phyloP scores from a whole-genome alignment of 1,140 invertebrate species.

The Drosophila pseudoobscura region DNA sequence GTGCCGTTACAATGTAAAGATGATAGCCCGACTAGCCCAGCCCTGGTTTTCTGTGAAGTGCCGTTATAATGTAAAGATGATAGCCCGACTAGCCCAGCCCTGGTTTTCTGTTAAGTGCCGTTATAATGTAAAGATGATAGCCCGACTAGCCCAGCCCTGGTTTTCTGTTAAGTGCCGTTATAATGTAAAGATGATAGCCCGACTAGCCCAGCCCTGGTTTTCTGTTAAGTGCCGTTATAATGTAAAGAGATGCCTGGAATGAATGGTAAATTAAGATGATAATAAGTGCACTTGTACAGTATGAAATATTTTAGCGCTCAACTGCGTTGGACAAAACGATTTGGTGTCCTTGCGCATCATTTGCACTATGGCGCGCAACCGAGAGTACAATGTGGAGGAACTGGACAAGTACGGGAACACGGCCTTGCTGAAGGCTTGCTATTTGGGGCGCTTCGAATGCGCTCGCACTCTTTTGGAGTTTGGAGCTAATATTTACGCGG shows the following conservation, averaged over 20 bases:
- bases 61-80: too few relatives aligned
- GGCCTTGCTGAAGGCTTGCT: conserved; percentile 73
- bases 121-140: too few relatives aligned
- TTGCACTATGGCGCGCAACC: conserved; percentile 47
- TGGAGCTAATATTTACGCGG: conserved; percentile 60
- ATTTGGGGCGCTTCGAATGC: conserved; percentile 58
- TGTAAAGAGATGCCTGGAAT: conserved; percentile 40
- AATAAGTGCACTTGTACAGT: not conserved
- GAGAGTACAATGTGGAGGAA: conserved; percentile 49
- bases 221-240: conserved; percentile 30
- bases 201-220: conserved; percentile 3
- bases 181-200: too few relatives aligned
- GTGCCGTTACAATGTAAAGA: too few relatives aligned
- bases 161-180: too few relatives aligned
- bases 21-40: too few relatives aligned
- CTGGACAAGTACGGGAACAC: conserved; percentile 76
- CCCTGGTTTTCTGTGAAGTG: too few relatives aligned
- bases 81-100: too few relatives aligned
- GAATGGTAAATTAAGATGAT: conserved; percentile 54
- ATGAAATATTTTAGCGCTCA: conserved; percentile 31
- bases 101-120: too few relatives aligned
- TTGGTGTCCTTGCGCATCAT: conserved; percentile 57
- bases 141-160: too few relatives aligned
- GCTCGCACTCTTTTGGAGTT: conserved; percentile 54
- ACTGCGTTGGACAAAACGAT: conserved; percentile 60